Percentiles rank a stretch among this genome's conserved stretches.
Conservation (phyloP, 2,888 invertebrate species). For the Leptothorax acervorum region DNA sequence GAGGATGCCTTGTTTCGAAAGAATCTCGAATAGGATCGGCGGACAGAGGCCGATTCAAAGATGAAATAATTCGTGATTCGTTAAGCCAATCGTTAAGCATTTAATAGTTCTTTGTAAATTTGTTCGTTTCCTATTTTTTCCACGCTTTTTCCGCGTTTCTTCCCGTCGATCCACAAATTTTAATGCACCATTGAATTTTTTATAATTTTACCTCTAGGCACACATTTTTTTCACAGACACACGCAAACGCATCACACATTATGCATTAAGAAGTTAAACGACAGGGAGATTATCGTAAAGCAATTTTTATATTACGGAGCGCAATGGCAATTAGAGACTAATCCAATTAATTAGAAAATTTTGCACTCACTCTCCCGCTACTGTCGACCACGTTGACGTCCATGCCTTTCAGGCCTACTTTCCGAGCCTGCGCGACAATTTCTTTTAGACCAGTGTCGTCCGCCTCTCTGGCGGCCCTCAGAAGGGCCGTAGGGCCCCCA, state of each 20-base stretch:
- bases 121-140: neutral
- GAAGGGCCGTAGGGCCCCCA: conserved; percentile 84
- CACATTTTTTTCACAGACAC: neutral
- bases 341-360: conserved; percentile 50
- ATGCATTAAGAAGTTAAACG: neutral
- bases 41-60: no score
- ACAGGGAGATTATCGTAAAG: neutral
- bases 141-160: neutral
- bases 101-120: neutral
- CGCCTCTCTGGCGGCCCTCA: conserved; percentile 87
- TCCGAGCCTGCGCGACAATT: conserved; percentile 84
- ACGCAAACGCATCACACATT: neutral
- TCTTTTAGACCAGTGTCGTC: conserved; percentile 86
- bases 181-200: neutral
- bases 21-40: neutral
- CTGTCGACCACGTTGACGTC: conserved; percentile 87
- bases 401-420: conserved; percentile 82
- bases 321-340: conserved; percentile 22
- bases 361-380: conserved; percentile 87
- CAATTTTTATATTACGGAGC: neutral
- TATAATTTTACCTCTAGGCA: neutral
- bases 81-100: neutral
- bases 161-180: neutral
- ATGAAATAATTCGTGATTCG: neutral
- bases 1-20: neutral